Percentiles rank a stretch among this genome's conserved stretches.
Conservation (phyloP, 1,140 invertebrate genomes). For the Apis florea region DNA sequence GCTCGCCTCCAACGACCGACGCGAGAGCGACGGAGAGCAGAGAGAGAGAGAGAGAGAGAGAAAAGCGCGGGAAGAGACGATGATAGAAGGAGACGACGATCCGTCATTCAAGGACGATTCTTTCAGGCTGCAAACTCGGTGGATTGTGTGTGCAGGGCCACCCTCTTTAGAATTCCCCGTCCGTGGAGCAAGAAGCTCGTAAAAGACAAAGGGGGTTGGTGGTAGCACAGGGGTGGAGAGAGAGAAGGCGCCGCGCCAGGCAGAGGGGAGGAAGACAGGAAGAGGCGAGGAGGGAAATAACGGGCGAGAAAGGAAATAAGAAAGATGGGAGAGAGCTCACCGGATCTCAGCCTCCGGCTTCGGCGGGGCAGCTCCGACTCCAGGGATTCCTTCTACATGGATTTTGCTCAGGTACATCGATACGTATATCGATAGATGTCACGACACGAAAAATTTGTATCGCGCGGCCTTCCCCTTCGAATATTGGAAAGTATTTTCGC, state of each 20-base stretch:
- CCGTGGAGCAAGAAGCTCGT: constrained; percentile 66
- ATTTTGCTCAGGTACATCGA: constrained; percentile 85
- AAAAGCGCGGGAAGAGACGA: constrained; percentile 14
- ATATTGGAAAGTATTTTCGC: too few relatives aligned
- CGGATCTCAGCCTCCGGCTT: constrained; percentile 90
- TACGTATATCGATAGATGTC: not conserved
- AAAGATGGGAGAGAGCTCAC: constrained; percentile 89
- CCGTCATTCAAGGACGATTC: constrained; percentile 66
- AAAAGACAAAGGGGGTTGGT: constrained; percentile 66
- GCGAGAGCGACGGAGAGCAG: not conserved
- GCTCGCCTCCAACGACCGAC: not conserved
- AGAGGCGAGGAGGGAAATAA: constrained; percentile 29
- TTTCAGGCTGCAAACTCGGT: constrained; percentile 69
- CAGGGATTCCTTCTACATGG: constrained; percentile 93
- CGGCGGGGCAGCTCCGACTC: constrained; percentile 91
- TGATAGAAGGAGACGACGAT: constrained; percentile 51
- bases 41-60: not conserved
- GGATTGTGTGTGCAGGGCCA: constrained; percentile 72
- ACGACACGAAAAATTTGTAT: too few relatives aligned
- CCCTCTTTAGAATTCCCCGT: constrained; percentile 74
- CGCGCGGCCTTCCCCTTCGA: too few relatives aligned
- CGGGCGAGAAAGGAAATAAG: constrained; percentile 64
- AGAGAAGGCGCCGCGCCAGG: constrained; percentile 43
- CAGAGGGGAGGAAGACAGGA: constrained; percentile 1
- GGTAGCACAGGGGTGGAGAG: constrained; percentile 55